These are phyloP conservation scores for Danio aesculapii DNA, from an alignment of 2,797 vertebrate species.

Conservation along the genomic window DNA sequence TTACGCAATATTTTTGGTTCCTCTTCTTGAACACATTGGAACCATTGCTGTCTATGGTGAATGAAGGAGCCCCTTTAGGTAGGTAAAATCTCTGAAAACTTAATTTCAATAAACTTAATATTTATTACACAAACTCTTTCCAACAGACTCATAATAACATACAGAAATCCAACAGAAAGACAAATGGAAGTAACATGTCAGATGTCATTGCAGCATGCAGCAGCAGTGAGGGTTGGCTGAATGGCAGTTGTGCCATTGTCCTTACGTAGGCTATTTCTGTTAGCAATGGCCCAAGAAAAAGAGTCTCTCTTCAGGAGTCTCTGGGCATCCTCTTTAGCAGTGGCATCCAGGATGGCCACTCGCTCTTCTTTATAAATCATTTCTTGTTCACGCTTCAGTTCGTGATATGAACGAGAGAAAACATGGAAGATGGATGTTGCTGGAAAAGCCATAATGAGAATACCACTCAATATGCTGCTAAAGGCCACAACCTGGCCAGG, in stretches of 20 bases:
- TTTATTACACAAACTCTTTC: not conserved
- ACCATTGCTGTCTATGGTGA: too few relatives aligned
- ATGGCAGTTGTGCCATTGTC: constrained; percentile 1
- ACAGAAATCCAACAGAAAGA: not conserved
- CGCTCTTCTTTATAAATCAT: constrained; percentile 75
- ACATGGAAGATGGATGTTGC: constrained; percentile 97
- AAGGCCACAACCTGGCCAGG: constrained; percentile 94
- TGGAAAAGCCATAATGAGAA: constrained; percentile 97
- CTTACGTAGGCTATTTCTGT: not conserved
- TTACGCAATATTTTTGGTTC: too few relatives aligned
- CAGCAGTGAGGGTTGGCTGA: not conserved
- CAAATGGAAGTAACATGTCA: not conserved
- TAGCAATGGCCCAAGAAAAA: not conserved
- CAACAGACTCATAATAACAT: not conserved
- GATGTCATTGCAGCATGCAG: constrained; percentile 6
- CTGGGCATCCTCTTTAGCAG: constrained; percentile 49
- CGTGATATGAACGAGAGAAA: constrained; percentile 92
- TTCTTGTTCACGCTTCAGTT: constrained; percentile 87
- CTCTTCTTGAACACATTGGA: too few relatives aligned
- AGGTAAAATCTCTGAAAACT: too few relatives aligned
- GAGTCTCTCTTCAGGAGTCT: constrained; percentile 11
- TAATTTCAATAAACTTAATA: too few relatives aligned
- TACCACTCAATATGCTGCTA: constrained; percentile 94
- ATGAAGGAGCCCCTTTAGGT: too few relatives aligned
- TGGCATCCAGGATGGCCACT: constrained; percentile 61